Evolutionary conservation across 2,797 vertebrate species (phyloP), one percentile per base, ranked within the genome.

Genomic region (Pseudocheirus occidentalis): DNA sequence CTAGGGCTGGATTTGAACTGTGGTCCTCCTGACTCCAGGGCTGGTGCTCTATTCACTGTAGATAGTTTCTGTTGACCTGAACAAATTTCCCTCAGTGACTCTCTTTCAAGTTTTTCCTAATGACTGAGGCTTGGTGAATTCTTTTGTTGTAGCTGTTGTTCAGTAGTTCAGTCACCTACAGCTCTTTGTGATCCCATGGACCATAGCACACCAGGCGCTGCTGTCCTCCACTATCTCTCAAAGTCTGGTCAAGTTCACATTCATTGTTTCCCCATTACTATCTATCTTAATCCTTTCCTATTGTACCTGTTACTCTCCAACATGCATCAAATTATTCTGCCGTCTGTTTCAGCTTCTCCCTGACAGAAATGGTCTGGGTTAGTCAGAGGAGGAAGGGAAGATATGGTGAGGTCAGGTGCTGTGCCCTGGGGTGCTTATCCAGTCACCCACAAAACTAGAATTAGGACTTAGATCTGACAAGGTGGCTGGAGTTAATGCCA

Each of bases 211-310:
- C n/a, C 14, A n/a, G 34, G 4, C 13, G 31, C 66, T 73, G 9
- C n/a, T 40, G 40, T 40, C n/a, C 4, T 66, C 62, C 14, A 66
- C 62, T 40, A n/a, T 18, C n/a, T 40, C 66, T 73, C n/a, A 73
- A 73, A 73, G 34, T 24, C n/a, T 73, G 18, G 18, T 18, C n/a
- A 40, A 73, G 66, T 40, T 40, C n/a, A 21, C 40, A n/a, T 21
- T 40, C 66, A 73, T 21, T 40, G n/a, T 40, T 40, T 66, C n/a
- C n/a, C 4, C 18, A 40, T 40, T 21, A 40, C 34, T 73, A 40
- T 40, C n/a, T 73, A 73, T 73, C n/a, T 73, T 90, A 92, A 50
- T 94, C 53, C 81, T n/a, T 94, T 94, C 89, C 81, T 93, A 57
- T 55, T 59, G 90, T 28, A 81, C 59, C 58, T 89, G 34, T 62